Evolutionary conservation across 2,888 invertebrate genomes (phyloP).

Genomic region (Craniophora ligustri): DNA sequence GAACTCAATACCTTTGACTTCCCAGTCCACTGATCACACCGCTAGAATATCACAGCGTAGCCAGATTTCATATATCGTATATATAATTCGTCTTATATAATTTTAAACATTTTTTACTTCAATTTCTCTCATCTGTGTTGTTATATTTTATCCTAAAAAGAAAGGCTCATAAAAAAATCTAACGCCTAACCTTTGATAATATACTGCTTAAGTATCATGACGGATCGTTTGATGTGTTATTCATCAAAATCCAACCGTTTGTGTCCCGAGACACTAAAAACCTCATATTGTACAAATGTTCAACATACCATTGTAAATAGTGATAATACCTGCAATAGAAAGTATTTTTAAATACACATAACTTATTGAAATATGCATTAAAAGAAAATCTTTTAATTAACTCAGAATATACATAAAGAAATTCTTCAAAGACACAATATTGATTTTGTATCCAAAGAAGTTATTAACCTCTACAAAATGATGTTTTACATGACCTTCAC

Average conservation of each 20-base stretch:
- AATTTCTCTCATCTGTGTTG: not conserved
- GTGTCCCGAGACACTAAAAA: conserved; percentile 35
- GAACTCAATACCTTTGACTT: no score
- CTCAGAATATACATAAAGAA: conserved; percentile 3
- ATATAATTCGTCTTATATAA: not conserved
- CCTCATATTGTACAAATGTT: conserved; percentile 44
- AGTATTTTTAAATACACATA: conserved; percentile 27
- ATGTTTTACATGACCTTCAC: conserved; percentile 1
- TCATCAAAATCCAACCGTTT: conserved; percentile 25
- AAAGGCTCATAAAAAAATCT: conserved; percentile 2
- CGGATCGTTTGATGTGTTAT: conserved; percentile 19
- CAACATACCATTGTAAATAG: conserved; percentile 53
- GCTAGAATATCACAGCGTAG: no score
- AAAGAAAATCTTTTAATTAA: conserved; percentile 8
- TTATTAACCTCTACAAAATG: not conserved
- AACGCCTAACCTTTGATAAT: not conserved
- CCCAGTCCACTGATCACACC: no score
- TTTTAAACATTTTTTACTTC: not conserved
- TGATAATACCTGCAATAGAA: conserved; percentile 52
- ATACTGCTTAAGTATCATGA: conserved; percentile 6
- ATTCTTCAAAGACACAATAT: not conserved
- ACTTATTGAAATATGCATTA: conserved; percentile 3
- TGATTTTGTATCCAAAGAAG: not conserved
- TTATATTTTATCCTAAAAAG: conserved; percentile 5
- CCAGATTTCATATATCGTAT: no score